Evolutionary conservation across 2,888 invertebrate genomes (phyloP).

Genomic region (Melieria omissa): DNA sequence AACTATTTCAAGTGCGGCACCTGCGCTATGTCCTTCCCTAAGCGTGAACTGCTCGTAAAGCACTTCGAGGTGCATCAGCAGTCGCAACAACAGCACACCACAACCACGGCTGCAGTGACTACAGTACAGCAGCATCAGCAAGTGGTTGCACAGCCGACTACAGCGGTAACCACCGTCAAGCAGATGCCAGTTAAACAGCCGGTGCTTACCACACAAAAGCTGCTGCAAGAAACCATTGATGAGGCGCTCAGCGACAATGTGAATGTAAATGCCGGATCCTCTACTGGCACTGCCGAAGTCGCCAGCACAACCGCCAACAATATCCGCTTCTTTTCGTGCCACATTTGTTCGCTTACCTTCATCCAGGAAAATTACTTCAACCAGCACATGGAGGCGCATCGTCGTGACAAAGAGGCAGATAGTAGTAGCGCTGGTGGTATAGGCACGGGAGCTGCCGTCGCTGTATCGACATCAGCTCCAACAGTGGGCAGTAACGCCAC

Average conservation of each 20-base stretch:
- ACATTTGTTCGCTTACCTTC: constrained; percentile 67
- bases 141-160: constrained; percentile 18
- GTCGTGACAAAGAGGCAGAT: constrained; percentile 54
- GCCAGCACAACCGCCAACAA: constrained; percentile 57
- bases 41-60: constrained; percentile 65
- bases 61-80: constrained; percentile 67
- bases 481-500: constrained; percentile 39
- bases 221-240: constrained; percentile 66
- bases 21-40: constrained; percentile 64
- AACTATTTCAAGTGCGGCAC: constrained; percentile 67
- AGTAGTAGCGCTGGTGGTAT: constrained; percentile 38
- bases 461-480: constrained; percentile 42
- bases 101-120: constrained; percentile 29
- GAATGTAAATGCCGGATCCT: constrained; percentile 50
- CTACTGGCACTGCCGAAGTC: constrained; percentile 55
- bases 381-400: constrained; percentile 67
- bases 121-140: constrained; percentile 24
- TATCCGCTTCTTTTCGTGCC: constrained; percentile 67
- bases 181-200: constrained; percentile 46
- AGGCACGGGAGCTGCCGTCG: constrained; percentile 41
- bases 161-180: constrained; percentile 26
- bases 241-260: constrained; percentile 65
- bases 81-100: constrained; percentile 45
- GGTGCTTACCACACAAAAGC: constrained; percentile 63
- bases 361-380: constrained; percentile 67